These are phyloP conservation scores for Pristionchus japonicus DNA, from an alignment of 2,888 invertebrate species.

Conservation along the genomic window DNA sequence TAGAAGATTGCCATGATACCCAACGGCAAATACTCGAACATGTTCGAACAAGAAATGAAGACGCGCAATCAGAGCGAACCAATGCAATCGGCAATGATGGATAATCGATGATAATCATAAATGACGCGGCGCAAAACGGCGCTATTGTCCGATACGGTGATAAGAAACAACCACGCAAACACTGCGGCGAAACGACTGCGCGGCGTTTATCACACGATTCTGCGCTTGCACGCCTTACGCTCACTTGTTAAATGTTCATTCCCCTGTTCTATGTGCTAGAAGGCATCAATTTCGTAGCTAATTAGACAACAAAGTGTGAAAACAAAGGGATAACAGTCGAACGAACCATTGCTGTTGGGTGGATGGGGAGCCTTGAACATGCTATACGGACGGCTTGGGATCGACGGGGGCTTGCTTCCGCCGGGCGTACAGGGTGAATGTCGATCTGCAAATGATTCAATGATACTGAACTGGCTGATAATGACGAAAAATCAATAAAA, in stretches of 20 bases:
- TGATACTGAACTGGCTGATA: no score
- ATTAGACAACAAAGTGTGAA: background rate
- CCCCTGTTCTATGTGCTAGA: no score
- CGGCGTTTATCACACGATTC: no score
- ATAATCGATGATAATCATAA: background rate
- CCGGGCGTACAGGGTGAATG: slow-evolving; percentile 32
- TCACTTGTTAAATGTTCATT: no score
- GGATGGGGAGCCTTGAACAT: slow-evolving; percentile 44
- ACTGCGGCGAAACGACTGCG: background rate
- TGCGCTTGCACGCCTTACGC: no score
- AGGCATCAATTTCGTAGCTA: no score
- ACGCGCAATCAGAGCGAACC: background rate
- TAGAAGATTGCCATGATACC: background rate
- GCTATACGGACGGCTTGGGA: background rate
- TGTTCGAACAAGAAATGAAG: background rate
- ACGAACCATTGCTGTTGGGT: slow-evolving; percentile 34
- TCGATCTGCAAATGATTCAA: slow-evolving; percentile 5
- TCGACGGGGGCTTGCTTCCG: slow-evolving; percentile 6
- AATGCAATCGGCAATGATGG: background rate
- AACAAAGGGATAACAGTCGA: background rate
- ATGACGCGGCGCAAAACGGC: background rate
- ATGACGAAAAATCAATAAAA: slow-evolving; percentile 11
- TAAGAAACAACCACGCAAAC: slow-evolving; percentile 3
- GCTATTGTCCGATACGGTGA: background rate
- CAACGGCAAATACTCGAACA: background rate